These are phyloP conservation scores for Drosophila antonietae DNA, from an alignment of 2,888 invertebrate genomes.

Conservation along the genomic window DNA sequence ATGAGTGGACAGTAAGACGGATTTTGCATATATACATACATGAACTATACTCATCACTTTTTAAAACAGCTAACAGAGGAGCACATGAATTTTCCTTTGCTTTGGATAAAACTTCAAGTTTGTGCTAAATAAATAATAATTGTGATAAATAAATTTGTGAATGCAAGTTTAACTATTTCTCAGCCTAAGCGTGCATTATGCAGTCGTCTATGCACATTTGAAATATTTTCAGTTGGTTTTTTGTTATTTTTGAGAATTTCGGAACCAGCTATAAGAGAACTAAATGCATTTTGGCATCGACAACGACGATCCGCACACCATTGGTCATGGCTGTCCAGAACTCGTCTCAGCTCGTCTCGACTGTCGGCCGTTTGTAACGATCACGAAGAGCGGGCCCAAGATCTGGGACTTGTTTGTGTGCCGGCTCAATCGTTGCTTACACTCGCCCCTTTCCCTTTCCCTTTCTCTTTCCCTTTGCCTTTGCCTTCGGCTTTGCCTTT, in stretches of 20 bases:
- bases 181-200: neutral
- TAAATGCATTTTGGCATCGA: conserved; percentile 47
- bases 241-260: conserved; percentile 22
- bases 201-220: neutral
- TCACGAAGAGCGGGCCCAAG: conserved; percentile 35
- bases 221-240: neutral
- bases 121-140: too few species aligned
- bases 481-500: neutral
- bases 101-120: too few species aligned
- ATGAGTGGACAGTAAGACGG: too few species aligned
- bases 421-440: conserved; percentile 3
- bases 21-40: too few species aligned
- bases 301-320: conserved; percentile 43
- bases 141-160: too few species aligned
- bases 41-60: too few species aligned
- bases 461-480: neutral
- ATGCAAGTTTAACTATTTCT: neutral
- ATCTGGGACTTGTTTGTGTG: conserved; percentile 42
- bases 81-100: too few species aligned
- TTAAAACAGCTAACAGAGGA: too few species aligned
- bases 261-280: conserved; percentile 30
- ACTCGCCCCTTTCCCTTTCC: neutral
- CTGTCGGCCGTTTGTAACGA: conserved; percentile 52
- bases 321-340: conserved; percentile 51
- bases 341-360: conserved; percentile 20